Conservation (phyloP, 2,888 invertebrate genomes). For the Drosophila lacicola region DNA sequence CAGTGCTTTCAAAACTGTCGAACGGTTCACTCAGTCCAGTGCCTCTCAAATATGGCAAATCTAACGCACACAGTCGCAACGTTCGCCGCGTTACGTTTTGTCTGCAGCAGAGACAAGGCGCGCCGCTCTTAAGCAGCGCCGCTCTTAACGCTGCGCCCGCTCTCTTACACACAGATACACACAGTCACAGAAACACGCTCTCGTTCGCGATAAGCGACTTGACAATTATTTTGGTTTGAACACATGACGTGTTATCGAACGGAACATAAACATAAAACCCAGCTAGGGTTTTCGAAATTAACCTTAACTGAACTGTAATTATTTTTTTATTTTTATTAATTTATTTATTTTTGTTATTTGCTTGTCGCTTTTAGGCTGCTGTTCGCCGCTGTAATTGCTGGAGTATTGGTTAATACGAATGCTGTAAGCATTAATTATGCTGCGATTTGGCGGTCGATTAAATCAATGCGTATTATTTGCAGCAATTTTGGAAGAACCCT, state of each 20-base stretch:
- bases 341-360: conserved; percentile 7
- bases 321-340: background rate
- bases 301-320: conserved; percentile 5
- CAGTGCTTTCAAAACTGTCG: conserved; percentile 3
- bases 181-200: background rate
- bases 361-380: conserved; percentile 77
- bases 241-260: conserved; percentile 18
- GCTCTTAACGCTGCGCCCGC: conserved; percentile 16
- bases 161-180: conserved; percentile 10
- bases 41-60: conserved; percentile 25
- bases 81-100: background rate
- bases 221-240: background rate
- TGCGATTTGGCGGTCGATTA: background rate
- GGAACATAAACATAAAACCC: conserved; percentile 1
- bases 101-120: background rate
- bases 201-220: conserved; percentile 33
- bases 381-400: conserved; percentile 82
- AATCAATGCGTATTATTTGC: conserved; percentile 20
- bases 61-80: background rate
- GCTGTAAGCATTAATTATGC: conserved; percentile 76
- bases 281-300: background rate
- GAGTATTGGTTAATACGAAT: conserved; percentile 76
- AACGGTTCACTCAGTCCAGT: conserved; percentile 15
- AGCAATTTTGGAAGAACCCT: conserved; percentile 85
- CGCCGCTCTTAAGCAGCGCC: conserved; percentile 36